These are phyloP conservation scores for Latrodectus geometricus DNA, from an alignment of 1,140 invertebrate genomes.

Conservation along the genomic window DNA sequence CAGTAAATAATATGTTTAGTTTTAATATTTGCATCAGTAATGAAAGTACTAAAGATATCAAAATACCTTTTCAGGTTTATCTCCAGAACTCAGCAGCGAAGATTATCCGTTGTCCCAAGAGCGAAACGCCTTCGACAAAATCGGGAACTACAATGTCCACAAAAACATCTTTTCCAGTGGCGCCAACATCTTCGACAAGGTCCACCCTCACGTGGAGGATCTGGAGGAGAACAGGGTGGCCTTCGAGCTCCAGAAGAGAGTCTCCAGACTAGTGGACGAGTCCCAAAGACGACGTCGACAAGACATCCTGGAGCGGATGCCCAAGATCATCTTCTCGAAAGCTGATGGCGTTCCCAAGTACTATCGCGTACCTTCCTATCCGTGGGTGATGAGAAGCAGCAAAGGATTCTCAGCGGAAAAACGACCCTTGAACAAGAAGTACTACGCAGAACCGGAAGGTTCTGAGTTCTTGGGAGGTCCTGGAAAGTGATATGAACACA, in stretches of 20 bases:
- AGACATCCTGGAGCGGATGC: not conserved
- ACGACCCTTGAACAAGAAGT: not conserved
- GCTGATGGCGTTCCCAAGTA: not conserved
- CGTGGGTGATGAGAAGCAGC: not conserved
- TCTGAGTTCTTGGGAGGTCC: conserved; percentile 1
- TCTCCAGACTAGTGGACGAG: not conserved
- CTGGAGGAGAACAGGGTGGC: too few species aligned
- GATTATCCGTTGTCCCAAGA: too few species aligned
- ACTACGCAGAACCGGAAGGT: conserved; percentile 6
- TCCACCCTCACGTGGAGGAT: too few species aligned
- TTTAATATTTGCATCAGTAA: too few species aligned
- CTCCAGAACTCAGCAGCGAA: not conserved
- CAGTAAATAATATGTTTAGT: too few species aligned
- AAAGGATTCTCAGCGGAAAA: not conserved
- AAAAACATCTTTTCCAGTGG: too few species aligned
- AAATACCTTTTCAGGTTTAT: not conserved
- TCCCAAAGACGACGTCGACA: not conserved
- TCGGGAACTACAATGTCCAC: too few species aligned
- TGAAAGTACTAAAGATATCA: too few species aligned
- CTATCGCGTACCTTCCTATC: not conserved
- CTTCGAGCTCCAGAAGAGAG: not conserved
- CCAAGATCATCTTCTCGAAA: not conserved
- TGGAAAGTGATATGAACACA: not conserved
- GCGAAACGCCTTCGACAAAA: too few species aligned
- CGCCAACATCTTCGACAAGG: too few species aligned